These are phyloP conservation scores for Typhlomys cinereus DNA, from an alignment of 2,113 vertebrate genomes.

Conservation along the genomic window DNA sequence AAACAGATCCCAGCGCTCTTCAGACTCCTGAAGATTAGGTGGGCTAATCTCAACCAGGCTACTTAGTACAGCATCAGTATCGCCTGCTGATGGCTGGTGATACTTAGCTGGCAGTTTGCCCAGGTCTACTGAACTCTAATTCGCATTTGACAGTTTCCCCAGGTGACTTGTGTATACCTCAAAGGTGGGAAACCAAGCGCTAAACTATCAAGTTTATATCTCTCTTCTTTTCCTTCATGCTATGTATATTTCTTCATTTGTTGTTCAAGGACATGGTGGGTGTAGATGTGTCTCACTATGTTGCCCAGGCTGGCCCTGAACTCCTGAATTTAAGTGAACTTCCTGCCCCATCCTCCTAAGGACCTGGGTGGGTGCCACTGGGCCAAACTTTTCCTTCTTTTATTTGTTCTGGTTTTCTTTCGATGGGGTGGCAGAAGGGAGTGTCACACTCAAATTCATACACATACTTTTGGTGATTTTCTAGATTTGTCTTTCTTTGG, in stretches of 20 bases:
- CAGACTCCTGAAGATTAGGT: not conserved
- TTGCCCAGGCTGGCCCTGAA: not conserved
- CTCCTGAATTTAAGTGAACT: not conserved
- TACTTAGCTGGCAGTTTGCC: not conserved
- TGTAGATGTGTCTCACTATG: not conserved
- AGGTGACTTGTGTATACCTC: not conserved
- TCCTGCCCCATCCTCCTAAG: not conserved
- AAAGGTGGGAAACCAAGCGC: not conserved
- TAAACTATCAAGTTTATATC: not conserved
- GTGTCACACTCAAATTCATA: not conserved
- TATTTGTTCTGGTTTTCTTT: not conserved
- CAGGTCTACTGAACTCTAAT: not conserved
- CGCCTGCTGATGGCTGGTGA: not conserved
- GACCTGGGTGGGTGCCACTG: not conserved
- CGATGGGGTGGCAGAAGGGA: not conserved
- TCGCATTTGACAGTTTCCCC: not conserved
- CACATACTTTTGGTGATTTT: not conserved
- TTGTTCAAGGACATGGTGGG: not conserved
- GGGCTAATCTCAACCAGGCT: not conserved
- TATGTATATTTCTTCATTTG: not conserved
- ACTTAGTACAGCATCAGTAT: too few relatives aligned
- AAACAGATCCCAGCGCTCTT: not conserved
- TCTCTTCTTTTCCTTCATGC: not conserved
- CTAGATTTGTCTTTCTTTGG: not conserved
- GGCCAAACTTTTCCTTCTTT: not conserved